Percentiles rank a stretch among this genome's conserved stretches.
Conservation (phyloP, 1,140 invertebrate genomes). For the Pteromalus puparum region DNA sequence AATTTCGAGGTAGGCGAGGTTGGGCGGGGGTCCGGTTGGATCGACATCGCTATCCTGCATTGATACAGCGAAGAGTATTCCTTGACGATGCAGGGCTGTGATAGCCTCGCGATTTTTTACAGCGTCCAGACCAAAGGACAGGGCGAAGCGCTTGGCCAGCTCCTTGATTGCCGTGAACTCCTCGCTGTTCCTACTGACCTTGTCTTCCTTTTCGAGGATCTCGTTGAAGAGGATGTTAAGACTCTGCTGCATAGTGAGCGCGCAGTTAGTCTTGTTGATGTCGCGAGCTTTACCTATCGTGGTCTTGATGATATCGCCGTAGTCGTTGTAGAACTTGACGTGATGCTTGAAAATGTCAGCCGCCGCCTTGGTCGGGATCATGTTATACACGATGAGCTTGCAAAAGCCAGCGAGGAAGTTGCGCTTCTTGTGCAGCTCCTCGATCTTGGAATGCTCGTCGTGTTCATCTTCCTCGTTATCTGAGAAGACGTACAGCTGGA, state of each 20-base stretch:
- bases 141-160: slow-evolving; percentile 96
- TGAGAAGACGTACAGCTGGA: slow-evolving; percentile 95
- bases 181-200: slow-evolving; percentile 83
- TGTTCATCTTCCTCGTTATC: slow-evolving; percentile 90
- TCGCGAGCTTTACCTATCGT: slow-evolving; percentile 97
- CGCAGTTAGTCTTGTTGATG: slow-evolving; percentile 98
- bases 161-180: slow-evolving; percentile 94
- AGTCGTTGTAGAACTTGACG: slow-evolving; percentile 98
- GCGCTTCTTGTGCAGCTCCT: slow-evolving; percentile 95
- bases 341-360: slow-evolving; percentile 98
- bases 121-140: slow-evolving; percentile 98
- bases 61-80: slow-evolving; percentile 92
- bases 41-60: slow-evolving; percentile 79
- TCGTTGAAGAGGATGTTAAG: slow-evolving; percentile 90
- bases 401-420: slow-evolving; percentile 98
- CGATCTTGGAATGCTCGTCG: slow-evolving; percentile 96
- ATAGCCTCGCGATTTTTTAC: slow-evolving; percentile 98
- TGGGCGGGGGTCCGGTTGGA: slow-evolving; percentile 87
- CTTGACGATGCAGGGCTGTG: slow-evolving; percentile 95
- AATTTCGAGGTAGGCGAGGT: slow-evolving; percentile 95
- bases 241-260: slow-evolving; percentile 94
- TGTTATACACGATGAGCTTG: slow-evolving; percentile 98
- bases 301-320: slow-evolving; percentile 99
- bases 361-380: slow-evolving; percentile 93
- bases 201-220: slow-evolving; percentile 79